Percentiles rank a stretch among this genome's conserved stretches.
These are phyloP conservation scores for Imbricaverruca yamaguchii DNA, from an alignment of 2,888 invertebrate genomes.

Conservation along the genomic window DNA sequence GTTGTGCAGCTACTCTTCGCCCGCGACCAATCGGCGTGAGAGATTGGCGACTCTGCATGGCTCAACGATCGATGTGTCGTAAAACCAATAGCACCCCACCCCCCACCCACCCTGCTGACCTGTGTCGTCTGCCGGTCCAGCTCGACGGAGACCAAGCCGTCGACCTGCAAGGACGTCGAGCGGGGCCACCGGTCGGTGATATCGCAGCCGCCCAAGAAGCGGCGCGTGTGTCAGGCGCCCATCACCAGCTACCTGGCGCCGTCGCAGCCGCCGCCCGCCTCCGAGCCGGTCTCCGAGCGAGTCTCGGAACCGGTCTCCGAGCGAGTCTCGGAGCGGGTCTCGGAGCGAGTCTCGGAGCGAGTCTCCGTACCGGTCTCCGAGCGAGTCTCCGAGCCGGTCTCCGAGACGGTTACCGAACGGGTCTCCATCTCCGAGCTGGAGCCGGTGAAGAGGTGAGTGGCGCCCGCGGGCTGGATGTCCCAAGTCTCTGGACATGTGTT, in stretches of 20 bases:
- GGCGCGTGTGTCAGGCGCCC: not conserved
- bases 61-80: no score
- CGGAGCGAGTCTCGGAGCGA: no score
- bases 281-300: not conserved
- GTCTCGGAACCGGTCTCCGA: not conserved
- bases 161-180: not conserved
- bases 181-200: not conserved
- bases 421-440: no score
- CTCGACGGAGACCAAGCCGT: not conserved
- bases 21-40: no score
- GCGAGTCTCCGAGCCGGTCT: not conserved
- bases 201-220: conserved; percentile 18
- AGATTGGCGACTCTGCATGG: no score
- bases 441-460: no score
- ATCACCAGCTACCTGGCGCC: not conserved
- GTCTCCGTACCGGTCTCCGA: not conserved
- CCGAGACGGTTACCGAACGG: no score
- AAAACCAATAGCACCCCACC: no score
- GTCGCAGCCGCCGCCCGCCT: not conserved
- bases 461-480: no score
- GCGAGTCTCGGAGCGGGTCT: not conserved
- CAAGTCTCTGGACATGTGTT: no score
- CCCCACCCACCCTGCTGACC: no score
- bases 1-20: no score
- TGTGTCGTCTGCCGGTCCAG: not conserved